Evolutionary conservation across 1,140 invertebrate species (phyloP).

Genomic region (Drosophila santomea): DNA sequence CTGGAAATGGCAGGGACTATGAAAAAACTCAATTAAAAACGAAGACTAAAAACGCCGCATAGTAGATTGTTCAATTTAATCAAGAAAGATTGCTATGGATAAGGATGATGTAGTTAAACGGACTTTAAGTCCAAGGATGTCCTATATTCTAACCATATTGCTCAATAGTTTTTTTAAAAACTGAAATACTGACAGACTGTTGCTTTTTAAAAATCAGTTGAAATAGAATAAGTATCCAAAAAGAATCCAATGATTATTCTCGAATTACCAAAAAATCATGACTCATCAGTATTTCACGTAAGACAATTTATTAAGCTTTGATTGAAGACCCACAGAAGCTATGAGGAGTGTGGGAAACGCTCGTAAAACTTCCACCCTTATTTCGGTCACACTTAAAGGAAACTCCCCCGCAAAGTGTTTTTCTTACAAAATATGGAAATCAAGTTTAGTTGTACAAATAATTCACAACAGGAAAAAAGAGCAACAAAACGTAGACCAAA

Average conservation of each 20-base stretch:
- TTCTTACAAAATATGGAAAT: constrained; percentile 58
- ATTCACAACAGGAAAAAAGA: constrained; percentile 32
- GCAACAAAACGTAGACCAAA: constrained; percentile 39
- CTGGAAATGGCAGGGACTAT: constrained; percentile 44
- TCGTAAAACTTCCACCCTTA: constrained; percentile 12
- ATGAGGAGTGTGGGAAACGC: not conserved
- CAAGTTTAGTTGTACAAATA: constrained; percentile 65
- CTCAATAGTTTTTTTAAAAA: no score
- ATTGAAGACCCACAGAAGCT: constrained; percentile 30
- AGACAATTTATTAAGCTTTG: constrained; percentile 28
- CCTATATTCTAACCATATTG: no score
- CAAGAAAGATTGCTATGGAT: constrained; percentile 5
- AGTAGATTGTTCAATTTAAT: constrained; percentile 50
- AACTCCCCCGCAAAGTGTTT: constrained; percentile 25
- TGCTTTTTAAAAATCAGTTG: not conserved
- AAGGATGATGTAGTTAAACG: constrained; percentile 10
- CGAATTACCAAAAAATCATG: constrained; percentile 34
- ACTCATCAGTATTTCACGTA: constrained; percentile 29
- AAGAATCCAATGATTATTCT: not conserved
- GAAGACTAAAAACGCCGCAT: constrained; percentile 7
- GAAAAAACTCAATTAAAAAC: constrained; percentile 55
- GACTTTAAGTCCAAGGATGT: not conserved
- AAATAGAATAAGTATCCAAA: not conserved
- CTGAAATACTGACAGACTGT: no score
- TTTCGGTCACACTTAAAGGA: constrained; percentile 28